Percentiles rank a stretch among this genome's conserved stretches.
Conservation (phyloP, 1,140 invertebrate species). For the Drosophila kurseongensis region DNA sequence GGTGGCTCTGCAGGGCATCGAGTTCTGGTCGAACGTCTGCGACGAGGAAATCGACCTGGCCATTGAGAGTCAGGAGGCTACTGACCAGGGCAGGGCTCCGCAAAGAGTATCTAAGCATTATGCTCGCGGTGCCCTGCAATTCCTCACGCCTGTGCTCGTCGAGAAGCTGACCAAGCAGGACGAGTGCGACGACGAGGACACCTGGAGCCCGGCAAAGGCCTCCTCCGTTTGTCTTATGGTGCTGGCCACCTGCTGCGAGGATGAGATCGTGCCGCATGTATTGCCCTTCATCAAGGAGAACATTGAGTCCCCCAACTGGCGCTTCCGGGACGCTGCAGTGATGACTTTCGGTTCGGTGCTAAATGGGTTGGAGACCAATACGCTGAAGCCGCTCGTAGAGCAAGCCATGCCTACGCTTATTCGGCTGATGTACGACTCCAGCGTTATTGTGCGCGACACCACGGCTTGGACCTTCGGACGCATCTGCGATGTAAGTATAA, state of each 20-base stretch:
- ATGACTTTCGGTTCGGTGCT: conserved; percentile 99
- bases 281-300: conserved; percentile 98
- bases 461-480: conserved; percentile 99
- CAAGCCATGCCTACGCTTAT: conserved; percentile 98
- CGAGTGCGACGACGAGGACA: conserved; percentile 97
- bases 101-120: conserved; percentile 95
- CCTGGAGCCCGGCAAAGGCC: conserved; percentile 99
- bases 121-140: conserved; percentile 98
- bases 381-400: conserved; percentile 96
- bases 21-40: conserved; percentile 99
- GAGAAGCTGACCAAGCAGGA: conserved; percentile 98
- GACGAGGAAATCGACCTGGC: conserved; percentile 99
- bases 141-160: conserved; percentile 96
- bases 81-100: conserved; percentile 95
- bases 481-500: conserved; percentile 92
- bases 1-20: conserved; percentile 98
- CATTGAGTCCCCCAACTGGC: conserved; percentile 97
- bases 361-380: conserved; percentile 94
- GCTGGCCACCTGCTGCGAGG: conserved; percentile 97
- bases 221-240: conserved; percentile 99
- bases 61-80: conserved; percentile 97
- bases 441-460: conserved; percentile 97
- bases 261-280: conserved; percentile 97
- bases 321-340: conserved; percentile 97
- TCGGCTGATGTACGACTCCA: conserved; percentile 95